phyloP scores from a whole-genome alignment of 2,113 vertebrate species.

The Manacus vitellinus region DNA sequence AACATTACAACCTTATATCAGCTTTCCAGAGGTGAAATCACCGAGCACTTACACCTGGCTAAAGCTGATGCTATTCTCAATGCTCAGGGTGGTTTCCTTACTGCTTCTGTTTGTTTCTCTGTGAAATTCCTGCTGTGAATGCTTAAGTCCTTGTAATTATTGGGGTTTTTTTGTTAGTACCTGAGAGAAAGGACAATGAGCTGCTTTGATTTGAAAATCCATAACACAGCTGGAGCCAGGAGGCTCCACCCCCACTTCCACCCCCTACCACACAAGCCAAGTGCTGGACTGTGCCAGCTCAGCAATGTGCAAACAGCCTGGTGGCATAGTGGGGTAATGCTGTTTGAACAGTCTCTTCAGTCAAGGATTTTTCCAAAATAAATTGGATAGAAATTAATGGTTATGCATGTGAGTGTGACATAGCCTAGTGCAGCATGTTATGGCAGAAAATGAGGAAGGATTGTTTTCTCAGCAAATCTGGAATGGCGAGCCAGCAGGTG shows the following conservation, averaged over 20 bases:
- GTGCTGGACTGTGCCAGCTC: not conserved
- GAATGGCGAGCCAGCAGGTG: not conserved
- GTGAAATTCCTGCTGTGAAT: not conserved
- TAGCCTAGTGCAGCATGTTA: accelerated
- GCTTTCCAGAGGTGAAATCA: not conserved
- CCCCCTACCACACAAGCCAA: not conserved
- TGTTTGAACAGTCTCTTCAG: conserved; percentile 5
- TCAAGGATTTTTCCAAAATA: conserved; percentile 24
- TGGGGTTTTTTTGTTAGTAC: not conserved
- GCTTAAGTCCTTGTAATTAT: not conserved
- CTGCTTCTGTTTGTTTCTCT: not conserved
- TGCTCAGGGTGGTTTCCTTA: not conserved
- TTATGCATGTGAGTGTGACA: not conserved
- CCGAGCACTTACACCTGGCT: not conserved
- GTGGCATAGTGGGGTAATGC: not conserved
- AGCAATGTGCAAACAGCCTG: conserved; percentile 34
- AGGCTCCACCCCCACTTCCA: conserved; percentile 12
- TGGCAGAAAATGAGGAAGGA: not conserved
- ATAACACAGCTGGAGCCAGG: not conserved
- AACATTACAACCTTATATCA: not conserved
- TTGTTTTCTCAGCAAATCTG: not conserved
- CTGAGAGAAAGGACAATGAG: not conserved
- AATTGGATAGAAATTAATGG: not conserved
- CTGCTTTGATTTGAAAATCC: not conserved
- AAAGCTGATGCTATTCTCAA: not conserved